Percentiles rank a stretch among this genome's conserved stretches.
These are phyloP conservation scores for Petrocephalus microphthalmus DNA, from an alignment of 2,113 vertebrate species.

Conservation along the genomic window DNA sequence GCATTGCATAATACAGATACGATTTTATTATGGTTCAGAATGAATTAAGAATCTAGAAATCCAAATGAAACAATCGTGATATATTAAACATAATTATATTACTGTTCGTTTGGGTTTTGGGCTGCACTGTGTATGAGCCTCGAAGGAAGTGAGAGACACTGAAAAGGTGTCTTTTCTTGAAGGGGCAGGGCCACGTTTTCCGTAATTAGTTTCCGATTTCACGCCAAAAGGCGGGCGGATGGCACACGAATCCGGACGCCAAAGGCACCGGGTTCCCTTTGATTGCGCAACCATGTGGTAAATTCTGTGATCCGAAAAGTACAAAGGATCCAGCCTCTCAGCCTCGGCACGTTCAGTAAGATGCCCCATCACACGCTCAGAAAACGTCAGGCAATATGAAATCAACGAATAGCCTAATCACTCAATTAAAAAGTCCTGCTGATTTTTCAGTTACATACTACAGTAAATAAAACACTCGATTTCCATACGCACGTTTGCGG, in stretches of 20 bases:
- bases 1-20: not conserved
- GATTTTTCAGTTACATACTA: not conserved
- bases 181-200: not conserved
- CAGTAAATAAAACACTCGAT: not conserved
- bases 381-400: not conserved
- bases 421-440: not conserved
- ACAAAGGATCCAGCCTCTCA: not conserved
- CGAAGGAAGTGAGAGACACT: not conserved
- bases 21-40: not conserved
- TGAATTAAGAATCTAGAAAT: not conserved
- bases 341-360: not conserved
- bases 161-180: not conserved
- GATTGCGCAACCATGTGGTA: not conserved
- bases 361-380: not conserved
- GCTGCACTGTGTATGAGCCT: not conserved
- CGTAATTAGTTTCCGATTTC: slow-evolving; percentile 13
- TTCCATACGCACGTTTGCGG: not conserved
- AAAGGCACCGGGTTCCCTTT: not conserved
- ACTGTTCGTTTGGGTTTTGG: not conserved
- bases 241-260: not conserved
- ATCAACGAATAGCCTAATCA: not conserved
- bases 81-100: not conserved
- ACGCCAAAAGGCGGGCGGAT: not conserved
- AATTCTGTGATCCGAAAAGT: not conserved
- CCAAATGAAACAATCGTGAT: not conserved